phyloP scores from a whole-genome alignment of 2,888 invertebrate genomes.

The Aspidiotus destructor region DNA sequence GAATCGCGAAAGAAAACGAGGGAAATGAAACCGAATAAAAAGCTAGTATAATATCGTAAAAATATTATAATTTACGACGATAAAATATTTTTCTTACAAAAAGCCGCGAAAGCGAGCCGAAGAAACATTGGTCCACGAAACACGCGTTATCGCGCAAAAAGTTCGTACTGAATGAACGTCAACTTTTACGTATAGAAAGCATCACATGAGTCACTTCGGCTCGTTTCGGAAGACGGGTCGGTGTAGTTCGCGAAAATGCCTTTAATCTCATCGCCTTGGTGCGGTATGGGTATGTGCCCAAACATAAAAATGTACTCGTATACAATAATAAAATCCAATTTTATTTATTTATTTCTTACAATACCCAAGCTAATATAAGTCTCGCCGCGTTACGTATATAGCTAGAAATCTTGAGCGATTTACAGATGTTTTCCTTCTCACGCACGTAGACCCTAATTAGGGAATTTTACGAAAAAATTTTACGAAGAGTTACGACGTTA shows the following conservation, averaged over 20 bases:
- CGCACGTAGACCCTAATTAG: too few relatives aligned
- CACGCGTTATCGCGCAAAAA: slow-evolving; percentile 1
- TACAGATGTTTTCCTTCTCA: too few relatives aligned
- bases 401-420: too few relatives aligned
- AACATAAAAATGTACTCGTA: too few relatives aligned
- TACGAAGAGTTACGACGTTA: too few relatives aligned
- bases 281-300: too few relatives aligned
- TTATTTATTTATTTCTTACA: too few relatives aligned
- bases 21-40: neutral
- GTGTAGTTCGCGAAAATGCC: neutral
- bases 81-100: neutral
- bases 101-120: slow-evolving; percentile 2
- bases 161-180: neutral
- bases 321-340: too few relatives aligned
- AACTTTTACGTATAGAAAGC: neutral
- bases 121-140: slow-evolving; percentile 1
- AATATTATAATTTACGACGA: neutral
- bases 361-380: too few relatives aligned
- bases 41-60: neutral
- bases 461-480: too few relatives aligned
- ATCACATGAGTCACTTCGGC: neutral
- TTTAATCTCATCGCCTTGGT: too few relatives aligned
- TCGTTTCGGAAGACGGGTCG: neutral
- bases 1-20: neutral
- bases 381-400: too few relatives aligned